phyloP scores from a whole-genome alignment of 1,140 invertebrate species.

The Penaeus indicus region DNA sequence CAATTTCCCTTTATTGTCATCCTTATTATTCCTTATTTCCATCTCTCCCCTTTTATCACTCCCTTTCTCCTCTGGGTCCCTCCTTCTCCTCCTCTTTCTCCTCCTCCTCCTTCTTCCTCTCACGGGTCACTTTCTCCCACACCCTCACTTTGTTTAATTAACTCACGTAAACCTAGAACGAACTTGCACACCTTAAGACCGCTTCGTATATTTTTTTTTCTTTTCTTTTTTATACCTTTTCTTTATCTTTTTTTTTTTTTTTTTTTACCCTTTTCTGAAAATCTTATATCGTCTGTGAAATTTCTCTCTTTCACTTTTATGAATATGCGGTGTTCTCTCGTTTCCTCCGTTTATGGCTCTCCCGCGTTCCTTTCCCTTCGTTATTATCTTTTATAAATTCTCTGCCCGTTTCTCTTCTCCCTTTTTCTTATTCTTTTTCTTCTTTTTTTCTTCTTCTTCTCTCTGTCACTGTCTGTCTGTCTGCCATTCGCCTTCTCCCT shows the following conservation, averaged over 20 bases:
- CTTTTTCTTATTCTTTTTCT: neutral
- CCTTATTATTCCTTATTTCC: too few species aligned
- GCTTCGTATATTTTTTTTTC: neutral
- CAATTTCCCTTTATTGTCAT: too few species aligned
- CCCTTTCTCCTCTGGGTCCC: too few species aligned
- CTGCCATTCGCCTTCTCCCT: constrained; percentile 16
- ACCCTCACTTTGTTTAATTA: too few species aligned
- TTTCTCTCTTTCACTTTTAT: too few species aligned
- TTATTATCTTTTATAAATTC: too few species aligned
- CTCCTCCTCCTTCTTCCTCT: neutral
- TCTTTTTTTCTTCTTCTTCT: neutral
- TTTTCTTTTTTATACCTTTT: neutral
- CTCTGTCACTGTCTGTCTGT: constrained; percentile 26
- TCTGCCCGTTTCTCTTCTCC: neutral
- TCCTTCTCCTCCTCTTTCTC: too few species aligned
- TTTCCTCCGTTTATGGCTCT: neutral
- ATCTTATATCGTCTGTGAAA: too few species aligned
- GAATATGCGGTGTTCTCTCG: too few species aligned
- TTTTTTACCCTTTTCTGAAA: neutral
- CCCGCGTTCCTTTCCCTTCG: neutral
- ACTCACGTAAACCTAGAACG: too few species aligned
- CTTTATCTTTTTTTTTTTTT: neutral
- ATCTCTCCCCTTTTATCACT: too few species aligned
- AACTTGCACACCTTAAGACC: neutral
- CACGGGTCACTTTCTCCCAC: neutral